phyloP scores from a whole-genome alignment of 2,113 vertebrate species.

The Chloebia gouldiae region DNA sequence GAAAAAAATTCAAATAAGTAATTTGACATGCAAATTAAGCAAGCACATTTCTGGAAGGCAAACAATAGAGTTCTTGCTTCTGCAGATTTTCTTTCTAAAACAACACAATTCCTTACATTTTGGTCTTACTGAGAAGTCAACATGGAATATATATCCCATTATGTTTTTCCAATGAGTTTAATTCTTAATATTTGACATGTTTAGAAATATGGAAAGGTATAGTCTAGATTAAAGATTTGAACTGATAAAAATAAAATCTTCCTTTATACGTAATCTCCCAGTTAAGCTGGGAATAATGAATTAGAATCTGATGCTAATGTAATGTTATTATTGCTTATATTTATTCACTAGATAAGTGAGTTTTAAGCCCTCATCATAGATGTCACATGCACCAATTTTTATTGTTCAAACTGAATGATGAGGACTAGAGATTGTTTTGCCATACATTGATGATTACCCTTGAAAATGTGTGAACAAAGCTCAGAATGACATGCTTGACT shows the following conservation, averaged over 20 bases:
- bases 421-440: neutral
- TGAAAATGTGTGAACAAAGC: neutral
- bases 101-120: neutral
- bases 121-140: neutral
- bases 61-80: neutral
- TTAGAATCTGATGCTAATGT: neutral
- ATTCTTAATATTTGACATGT: neutral
- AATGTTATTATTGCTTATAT: neutral
- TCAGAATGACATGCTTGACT: neutral
- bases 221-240: neutral
- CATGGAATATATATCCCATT: neutral
- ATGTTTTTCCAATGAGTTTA: neutral
- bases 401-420: neutral
- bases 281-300: neutral
- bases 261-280: neutral
- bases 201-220: neutral
- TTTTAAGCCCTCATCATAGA: neutral
- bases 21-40: neutral
- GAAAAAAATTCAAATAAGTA: neutral
- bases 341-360: neutral
- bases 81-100: neutral
- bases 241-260: neutral
- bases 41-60: neutral
- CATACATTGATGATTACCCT: neutral
- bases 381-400: neutral